phyloP scores from a whole-genome alignment of 2,888 invertebrate species.

The Drosophila paranaensis region DNA sequence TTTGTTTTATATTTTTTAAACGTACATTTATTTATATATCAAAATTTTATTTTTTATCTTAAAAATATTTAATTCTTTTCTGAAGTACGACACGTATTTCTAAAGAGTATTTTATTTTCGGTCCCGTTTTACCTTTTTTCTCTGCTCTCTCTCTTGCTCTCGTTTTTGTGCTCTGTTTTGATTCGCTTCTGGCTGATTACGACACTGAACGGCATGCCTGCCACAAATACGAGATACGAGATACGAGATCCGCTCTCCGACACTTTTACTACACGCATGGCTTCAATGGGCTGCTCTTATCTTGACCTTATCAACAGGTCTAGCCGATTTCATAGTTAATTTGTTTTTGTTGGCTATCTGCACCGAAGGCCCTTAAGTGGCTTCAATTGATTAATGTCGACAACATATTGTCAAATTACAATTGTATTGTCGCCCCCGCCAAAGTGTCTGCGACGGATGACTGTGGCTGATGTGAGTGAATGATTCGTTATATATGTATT shows the following conservation, averaged over 20 bases:
- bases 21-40: too few relatives aligned
- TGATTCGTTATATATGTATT: too few relatives aligned
- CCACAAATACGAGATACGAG: background rate
- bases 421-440: conserved; percentile 14
- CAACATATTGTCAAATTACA: conserved; percentile 21
- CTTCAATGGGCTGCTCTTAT: conserved; percentile 38
- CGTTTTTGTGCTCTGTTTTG: conserved; percentile 26
- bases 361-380: conserved; percentile 14
- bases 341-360: conserved; percentile 17
- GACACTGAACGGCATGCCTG: conserved; percentile 28
- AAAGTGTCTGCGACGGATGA: conserved; percentile 15
- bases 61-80: too few relatives aligned
- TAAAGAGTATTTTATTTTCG: background rate
- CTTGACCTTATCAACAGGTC: conserved; percentile 38
- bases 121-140: background rate
- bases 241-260: conserved; percentile 21
- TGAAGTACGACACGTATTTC: too few relatives aligned
- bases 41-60: too few relatives aligned
- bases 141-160: background rate
- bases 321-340: conserved; percentile 11
- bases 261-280: conserved; percentile 16
- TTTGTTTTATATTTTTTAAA: too few relatives aligned
- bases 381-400: conserved; percentile 29
- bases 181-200: conserved; percentile 17
- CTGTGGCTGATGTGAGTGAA: conserved; percentile 9